Conservation (phyloP, 2,888 invertebrate genomes). For the Calliopum simillimum region DNA sequence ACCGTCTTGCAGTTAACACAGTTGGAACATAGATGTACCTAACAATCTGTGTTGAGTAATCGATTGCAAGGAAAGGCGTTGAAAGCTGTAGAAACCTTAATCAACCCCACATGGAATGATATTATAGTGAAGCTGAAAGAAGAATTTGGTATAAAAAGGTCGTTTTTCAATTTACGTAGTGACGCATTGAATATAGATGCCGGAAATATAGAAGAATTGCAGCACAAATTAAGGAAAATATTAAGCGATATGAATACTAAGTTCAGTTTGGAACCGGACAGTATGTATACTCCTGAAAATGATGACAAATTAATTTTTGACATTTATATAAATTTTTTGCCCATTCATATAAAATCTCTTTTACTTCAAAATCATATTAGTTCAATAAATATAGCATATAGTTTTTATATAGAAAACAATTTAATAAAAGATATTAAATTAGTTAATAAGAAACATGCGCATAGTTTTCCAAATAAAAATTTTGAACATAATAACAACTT, state of each 20-base stretch:
- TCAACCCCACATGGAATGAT: neutral
- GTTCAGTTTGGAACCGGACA: too few relatives aligned
- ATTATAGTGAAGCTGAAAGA: neutral
- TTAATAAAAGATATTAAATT: too few relatives aligned
- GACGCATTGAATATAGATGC: neutral
- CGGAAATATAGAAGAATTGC: too few relatives aligned
- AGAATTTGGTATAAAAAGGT: slow-evolving; percentile 1
- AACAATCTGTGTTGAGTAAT: neutral
- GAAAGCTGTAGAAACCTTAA: neutral
- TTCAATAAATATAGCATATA: neutral
- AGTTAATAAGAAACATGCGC: too few relatives aligned
- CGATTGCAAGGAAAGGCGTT: neutral
- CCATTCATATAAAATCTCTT: slow-evolving; percentile 1
- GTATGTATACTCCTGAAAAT: too few relatives aligned
- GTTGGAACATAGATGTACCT: neutral
- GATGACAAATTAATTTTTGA: neutral
- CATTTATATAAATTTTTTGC: slow-evolving; percentile 8
- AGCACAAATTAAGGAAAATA: neutral
- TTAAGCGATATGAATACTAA: neutral
- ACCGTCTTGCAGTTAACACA: neutral
- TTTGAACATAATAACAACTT: too few relatives aligned
- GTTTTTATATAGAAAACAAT: too few relatives aligned
- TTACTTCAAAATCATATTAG: neutral
- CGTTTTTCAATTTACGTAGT: neutral
- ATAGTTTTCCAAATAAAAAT: too few relatives aligned